Base-by-base conservation (phyloP, 2,888 invertebrate genomes). In the Caenorhabditis parvicauda region DNA sequence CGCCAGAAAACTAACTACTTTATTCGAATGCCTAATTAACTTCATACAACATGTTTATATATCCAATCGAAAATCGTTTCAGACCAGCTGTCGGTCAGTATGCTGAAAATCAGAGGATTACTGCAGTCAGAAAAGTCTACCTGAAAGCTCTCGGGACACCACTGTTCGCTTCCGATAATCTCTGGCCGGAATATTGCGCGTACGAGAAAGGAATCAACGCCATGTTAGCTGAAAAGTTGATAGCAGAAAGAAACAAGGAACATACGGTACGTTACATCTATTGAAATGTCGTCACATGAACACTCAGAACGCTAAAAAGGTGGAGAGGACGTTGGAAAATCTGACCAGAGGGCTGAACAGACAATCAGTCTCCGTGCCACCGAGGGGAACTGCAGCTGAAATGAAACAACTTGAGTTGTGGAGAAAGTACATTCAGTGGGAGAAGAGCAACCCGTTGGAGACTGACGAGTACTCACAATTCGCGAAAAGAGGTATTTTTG, bases 21-120 rank as follows among this genome's bases (percentile, higher is more conserved):
- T n/a, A n/a, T n/a, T n/a, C n/a, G n/a, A n/a, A n/a, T n/a, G n/a
- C n/a, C n/a, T n/a, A n/a, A n/a, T n/a, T n/a, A n/a, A n/a, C n/a
- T n/a, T n/a, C n/a, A n/a, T n/a, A n/a, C n/a, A n/a, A n/a, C n/a
- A n/a, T n/a, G n/a, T n/a, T n/a, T n/a, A n/a, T n/a, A n/a, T n/a
- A n/a, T n/a, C n/a, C n/a, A n/a, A n/a, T n/a, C n/a, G n/a, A n/a
- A n/a, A n/a, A n/a, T 12, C 9, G 42, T 67, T 78, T 48, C 67
- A 86, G 86, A 0, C 96, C 96, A 71, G 98, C 96, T 0, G 89
- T 93, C 0, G 98, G 98, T 0, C 94, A 94, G 0, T 99, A 98
- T 83, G 98, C 98, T 0, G 98, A 99, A 84, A 98, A 98, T 83
- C 98, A 99, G 84, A 91, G 94, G 83, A 98, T 98, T 61, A 92